Percentiles rank a stretch among this genome's conserved stretches.
Evolutionary conservation across 2,113 vertebrate species (phyloP).

Genomic region (Trogon melanurus): DNA sequence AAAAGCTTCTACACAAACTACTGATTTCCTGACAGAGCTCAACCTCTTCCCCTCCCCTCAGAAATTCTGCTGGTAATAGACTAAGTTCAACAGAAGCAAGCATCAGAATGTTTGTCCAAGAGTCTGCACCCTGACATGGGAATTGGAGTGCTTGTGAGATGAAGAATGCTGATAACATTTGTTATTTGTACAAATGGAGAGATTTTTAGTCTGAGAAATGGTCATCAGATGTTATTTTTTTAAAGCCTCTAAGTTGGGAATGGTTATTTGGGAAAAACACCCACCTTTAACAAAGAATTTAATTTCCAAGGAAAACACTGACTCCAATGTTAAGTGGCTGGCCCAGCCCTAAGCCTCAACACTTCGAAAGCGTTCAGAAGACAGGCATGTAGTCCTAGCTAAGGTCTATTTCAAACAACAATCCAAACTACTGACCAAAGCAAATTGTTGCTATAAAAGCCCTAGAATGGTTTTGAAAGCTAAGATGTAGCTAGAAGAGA

Average conservation of each 20-base stretch:
- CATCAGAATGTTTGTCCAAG: not conserved
- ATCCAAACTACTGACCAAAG: not conserved
- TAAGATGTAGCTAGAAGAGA: not conserved
- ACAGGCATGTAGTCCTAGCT: not conserved
- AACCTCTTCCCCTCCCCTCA: not conserved
- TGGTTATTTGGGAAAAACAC: not conserved
- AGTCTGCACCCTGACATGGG: accelerated
- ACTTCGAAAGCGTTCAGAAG: not conserved
- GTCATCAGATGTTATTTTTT: not conserved
- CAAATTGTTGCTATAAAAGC: not conserved
- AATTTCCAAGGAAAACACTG: not conserved
- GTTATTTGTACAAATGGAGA: not conserved
- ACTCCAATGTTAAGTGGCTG: no score
- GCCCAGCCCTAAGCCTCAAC: no score
- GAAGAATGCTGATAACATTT: not conserved
- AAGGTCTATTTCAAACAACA: not conserved
- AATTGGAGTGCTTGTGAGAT: not conserved
- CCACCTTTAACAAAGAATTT: not conserved
- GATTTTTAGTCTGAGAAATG: not conserved
- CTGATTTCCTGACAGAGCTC: not conserved
- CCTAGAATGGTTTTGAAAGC: not conserved
- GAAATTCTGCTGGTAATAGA: not conserved
- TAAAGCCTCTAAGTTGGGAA: not conserved
- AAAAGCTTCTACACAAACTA: not conserved
- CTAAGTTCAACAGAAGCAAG: not conserved